phyloP scores from a whole-genome alignment of 1,140 invertebrate species.

The Globodera ellingtonae region DNA sequence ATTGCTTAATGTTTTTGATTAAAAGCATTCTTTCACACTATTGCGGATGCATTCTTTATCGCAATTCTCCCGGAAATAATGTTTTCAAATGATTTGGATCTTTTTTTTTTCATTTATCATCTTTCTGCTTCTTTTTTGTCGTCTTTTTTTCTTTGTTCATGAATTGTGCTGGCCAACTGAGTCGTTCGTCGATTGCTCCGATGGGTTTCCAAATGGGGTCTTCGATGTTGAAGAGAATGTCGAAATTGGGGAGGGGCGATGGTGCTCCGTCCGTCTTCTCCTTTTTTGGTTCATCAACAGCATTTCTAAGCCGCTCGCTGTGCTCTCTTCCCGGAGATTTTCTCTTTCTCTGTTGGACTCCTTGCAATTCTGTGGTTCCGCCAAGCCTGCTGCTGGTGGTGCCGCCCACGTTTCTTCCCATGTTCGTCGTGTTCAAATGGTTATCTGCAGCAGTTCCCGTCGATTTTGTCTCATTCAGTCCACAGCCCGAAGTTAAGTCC shows the following conservation, averaged over 20 bases:
- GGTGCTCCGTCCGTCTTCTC: neutral
- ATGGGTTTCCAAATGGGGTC: conserved; percentile 28
- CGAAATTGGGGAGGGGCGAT: neutral
- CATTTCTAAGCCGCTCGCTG: neutral
- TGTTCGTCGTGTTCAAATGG: neutral
- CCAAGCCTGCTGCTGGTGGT: neutral
- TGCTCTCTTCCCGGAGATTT: conserved; percentile 17
- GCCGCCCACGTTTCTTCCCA: too few relatives aligned
- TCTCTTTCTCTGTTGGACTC: neutral
- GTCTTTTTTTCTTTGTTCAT: neutral
- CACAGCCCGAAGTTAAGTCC: too few relatives aligned
- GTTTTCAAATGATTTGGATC: neutral
- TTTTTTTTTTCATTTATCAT: conserved; percentile 6
- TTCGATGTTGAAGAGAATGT: conserved; percentile 20
- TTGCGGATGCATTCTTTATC: too few relatives aligned
- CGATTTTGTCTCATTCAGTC: too few relatives aligned
- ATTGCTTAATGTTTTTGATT: too few relatives aligned
- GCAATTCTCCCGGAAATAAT: too few relatives aligned
- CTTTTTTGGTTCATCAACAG: neutral
- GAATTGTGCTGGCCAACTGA: conserved; percentile 6
- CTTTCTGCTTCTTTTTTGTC: conserved; percentile 31
- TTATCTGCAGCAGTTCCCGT: neutral
- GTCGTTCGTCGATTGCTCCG: conserved; percentile 5
- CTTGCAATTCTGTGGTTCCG: too few relatives aligned
- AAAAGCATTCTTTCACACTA: too few relatives aligned